Evolutionary conservation across 1,140 invertebrate genomes (phyloP).

Genomic region (Anagrus nilaparvatae): DNA sequence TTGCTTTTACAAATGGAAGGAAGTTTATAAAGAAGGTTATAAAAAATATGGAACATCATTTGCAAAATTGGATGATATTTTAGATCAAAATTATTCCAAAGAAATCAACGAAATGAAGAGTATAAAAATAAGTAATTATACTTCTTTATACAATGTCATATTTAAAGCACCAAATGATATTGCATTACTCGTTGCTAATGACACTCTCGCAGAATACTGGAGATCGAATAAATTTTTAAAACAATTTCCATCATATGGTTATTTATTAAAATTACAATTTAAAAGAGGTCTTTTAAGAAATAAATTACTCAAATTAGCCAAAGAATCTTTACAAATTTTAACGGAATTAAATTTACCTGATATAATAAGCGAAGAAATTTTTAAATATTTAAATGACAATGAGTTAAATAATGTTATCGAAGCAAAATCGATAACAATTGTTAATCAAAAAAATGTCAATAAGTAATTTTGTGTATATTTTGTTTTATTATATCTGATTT

Average conservation of each 20-base stretch:
- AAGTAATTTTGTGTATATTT: too few species aligned
- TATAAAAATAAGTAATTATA: not conserved
- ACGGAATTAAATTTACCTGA: not conserved
- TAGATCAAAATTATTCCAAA: not conserved
- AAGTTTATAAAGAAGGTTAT: not conserved
- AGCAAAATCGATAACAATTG: too few species aligned
- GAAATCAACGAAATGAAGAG: conserved; percentile 2
- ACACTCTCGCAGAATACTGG: not conserved
- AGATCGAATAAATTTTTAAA: not conserved
- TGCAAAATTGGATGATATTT: not conserved
- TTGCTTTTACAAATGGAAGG: not conserved
- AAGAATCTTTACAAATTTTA: not conserved
- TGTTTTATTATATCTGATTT: too few species aligned
- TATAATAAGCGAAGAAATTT: not conserved
- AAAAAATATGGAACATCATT: not conserved
- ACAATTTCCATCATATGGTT: not conserved
- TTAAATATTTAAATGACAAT: conserved; percentile 1
- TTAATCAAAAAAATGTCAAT: too few species aligned
- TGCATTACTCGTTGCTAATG: not conserved
- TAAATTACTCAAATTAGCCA: not conserved
- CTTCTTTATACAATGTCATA: conserved; percentile 3
- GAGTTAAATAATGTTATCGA: not conserved
- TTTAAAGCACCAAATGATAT: conserved; percentile 1
- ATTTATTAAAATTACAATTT: not conserved
- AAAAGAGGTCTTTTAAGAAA: not conserved